Evolutionary conservation across 2,888 invertebrate species (phyloP), one percentile per base, ranked within the genome.

Genomic region (Lymantria dispar): DNA sequence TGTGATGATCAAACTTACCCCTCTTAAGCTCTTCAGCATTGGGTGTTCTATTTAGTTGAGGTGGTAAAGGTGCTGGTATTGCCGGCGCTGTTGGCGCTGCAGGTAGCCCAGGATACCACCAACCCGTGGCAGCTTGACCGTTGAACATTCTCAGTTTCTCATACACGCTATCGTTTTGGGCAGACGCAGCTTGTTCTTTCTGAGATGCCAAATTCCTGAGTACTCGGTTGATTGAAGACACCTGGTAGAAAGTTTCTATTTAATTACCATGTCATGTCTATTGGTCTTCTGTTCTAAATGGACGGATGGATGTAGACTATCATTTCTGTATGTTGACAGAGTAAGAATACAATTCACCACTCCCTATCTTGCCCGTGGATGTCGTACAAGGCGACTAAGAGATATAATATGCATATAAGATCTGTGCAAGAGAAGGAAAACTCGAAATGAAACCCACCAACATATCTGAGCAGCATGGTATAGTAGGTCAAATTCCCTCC

Each of bases 221-320:
- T 56, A 99, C 99, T 70, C 99, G 95, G 93, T 99, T 99, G 87
- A 99, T 99, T 76, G 98, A 98, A 59, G 98, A 98, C 64, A 98
- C 98, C 98, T 98, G 93, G 14, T 40, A 49, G 42, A 49, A 11
- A 48, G 9, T 8, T 3, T n/a, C n/a, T n/a, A n/a, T n/a, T 22
- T 22, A 22, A 22, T 22, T 22, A 22, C 5, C 22, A 22, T 22
- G 5, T 5, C 5, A 5, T 22, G 22, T 22, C 5, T 22, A 3
- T 3, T 22, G n/a, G n/a, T n/a, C n/a, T n/a, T n/a, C n/a, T n/a
- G 22, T 22, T 22, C 22, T 22, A 22, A 22, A 22, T n/a, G n/a
- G n/a, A n/a, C n/a, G n/a, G n/a, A n/a, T n/a, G n/a, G n/a, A n/a
- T n/a, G n/a, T n/a, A n/a, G n/a, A n/a, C n/a, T n/a, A n/a, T n/a